Conservation (phyloP, 1,140 invertebrate genomes). For the Drosophila gunungcola region DNA sequence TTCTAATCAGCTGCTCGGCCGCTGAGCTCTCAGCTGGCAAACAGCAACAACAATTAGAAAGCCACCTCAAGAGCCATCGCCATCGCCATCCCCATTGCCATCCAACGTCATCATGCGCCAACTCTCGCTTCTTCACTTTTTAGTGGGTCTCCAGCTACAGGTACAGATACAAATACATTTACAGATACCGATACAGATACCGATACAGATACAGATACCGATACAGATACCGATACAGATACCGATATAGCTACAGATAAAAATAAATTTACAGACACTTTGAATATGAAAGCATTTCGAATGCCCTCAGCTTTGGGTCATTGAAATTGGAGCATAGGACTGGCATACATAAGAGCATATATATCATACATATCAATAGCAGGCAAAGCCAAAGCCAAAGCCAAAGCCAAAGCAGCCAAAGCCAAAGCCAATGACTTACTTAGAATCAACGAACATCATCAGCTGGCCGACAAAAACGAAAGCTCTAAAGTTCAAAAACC, state of each 20-base stretch:
- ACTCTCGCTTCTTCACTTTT: slow-evolving; percentile 77
- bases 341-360: not conserved
- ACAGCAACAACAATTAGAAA: slow-evolving; percentile 62
- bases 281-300: slow-evolving; percentile 57
- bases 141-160: slow-evolving; percentile 33
- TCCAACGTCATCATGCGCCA: slow-evolving; percentile 56
- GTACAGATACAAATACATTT: not conserved
- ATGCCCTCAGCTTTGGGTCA: slow-evolving; percentile 53
- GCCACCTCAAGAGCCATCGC: slow-evolving; percentile 22
- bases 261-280: not conserved
- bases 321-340: slow-evolving; percentile 47
- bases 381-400: not conserved
- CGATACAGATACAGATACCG: not conserved
- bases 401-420: not conserved
- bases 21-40: slow-evolving; percentile 44
- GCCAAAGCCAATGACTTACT: not conserved
- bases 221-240: not conserved
- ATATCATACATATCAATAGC: not conserved
- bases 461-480: slow-evolving; percentile 70
- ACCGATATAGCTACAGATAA: not conserved
- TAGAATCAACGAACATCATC: slow-evolving; percentile 45
- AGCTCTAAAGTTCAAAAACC: slow-evolving; percentile 63
- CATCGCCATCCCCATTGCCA: slow-evolving; percentile 12
- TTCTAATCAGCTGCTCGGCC: slow-evolving; percentile 64
- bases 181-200: not conserved